Conservation (phyloP, 2,797 vertebrate genomes). For the Holocentrus rufus region DNA sequence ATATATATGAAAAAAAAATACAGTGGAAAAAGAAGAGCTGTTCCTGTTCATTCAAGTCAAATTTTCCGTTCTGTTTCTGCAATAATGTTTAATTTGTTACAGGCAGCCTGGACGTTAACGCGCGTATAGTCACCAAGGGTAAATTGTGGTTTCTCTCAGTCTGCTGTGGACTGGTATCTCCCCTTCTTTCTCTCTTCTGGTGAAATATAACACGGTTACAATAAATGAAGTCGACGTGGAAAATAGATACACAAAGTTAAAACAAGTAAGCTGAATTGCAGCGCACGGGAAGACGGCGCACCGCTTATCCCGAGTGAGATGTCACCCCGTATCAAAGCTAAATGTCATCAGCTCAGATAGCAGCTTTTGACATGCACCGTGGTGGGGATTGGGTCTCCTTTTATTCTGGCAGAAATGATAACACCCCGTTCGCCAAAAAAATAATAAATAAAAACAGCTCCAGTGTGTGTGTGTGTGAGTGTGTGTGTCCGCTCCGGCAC, state of each 20-base stretch:
- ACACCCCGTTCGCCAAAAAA: background rate
- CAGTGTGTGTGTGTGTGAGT: too few relatives aligned
- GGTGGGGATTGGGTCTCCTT: conserved; percentile 19
- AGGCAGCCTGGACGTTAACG: too few relatives aligned
- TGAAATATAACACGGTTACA: background rate
- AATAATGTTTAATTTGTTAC: background rate
- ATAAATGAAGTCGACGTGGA: too few relatives aligned
- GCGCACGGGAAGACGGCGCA: conserved; percentile 47
- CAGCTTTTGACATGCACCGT: conserved; percentile 9
- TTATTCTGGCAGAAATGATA: background rate
- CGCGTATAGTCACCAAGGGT: too few relatives aligned
- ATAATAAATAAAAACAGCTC: background rate
- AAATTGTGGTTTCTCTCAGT: background rate
- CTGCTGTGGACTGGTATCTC: background rate
- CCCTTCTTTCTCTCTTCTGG: background rate
- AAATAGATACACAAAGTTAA: conserved; percentile 22
- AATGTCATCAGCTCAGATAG: conserved; percentile 63
- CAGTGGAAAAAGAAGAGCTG: too few relatives aligned
- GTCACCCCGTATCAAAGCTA: conserved; percentile 59
- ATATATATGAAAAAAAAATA: too few relatives aligned
- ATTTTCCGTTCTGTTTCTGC: background rate
- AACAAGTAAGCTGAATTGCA: conserved; percentile 12
- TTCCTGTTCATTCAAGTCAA: too few relatives aligned
- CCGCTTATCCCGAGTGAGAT: conserved; percentile 40
- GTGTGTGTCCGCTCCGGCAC: conserved; percentile 1